Conservation (phyloP, 2,888 invertebrate genomes). For the Drosophila gaucha region DNA sequence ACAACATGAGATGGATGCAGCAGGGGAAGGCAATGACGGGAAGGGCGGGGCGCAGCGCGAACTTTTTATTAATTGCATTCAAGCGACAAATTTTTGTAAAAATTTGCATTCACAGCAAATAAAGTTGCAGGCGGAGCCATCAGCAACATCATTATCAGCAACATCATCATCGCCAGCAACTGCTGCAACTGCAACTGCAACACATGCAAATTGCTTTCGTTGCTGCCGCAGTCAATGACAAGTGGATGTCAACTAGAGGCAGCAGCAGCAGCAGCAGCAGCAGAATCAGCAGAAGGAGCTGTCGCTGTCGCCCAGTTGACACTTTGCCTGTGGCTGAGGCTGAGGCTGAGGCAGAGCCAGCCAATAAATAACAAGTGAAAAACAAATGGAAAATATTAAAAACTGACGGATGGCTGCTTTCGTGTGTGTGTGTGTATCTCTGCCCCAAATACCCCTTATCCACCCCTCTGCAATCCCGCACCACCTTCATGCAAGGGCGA, state of each 20-base stretch:
- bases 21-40: background rate
- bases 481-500: background rate
- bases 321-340: background rate
- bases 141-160: conserved; percentile 46
- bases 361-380: conserved; percentile 78
- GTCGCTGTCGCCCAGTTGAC: conserved; percentile 1
- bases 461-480: background rate
- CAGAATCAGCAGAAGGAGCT: background rate
- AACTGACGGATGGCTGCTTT: conserved; percentile 81
- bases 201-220: conserved; percentile 63
- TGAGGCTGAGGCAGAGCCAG: conserved; percentile 26
- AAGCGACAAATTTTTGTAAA: conserved; percentile 70
- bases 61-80: conserved; percentile 78
- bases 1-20: conserved; percentile 59
- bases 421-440: conserved; percentile 18
- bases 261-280: conserved; percentile 27
- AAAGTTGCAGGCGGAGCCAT: conserved; percentile 64
- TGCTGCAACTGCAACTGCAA: conserved; percentile 44
- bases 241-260: conserved; percentile 65
- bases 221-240: conserved; percentile 65
- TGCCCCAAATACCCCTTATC: background rate
- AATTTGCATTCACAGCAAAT: conserved; percentile 64
- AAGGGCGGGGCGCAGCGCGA: conserved; percentile 59
- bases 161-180: conserved; percentile 15
- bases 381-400: conserved; percentile 83